Percentiles rank a stretch among this genome's conserved stretches.
phyloP scores from a whole-genome alignment of 2,888 invertebrate species.

The Drosophila demipolita region DNA sequence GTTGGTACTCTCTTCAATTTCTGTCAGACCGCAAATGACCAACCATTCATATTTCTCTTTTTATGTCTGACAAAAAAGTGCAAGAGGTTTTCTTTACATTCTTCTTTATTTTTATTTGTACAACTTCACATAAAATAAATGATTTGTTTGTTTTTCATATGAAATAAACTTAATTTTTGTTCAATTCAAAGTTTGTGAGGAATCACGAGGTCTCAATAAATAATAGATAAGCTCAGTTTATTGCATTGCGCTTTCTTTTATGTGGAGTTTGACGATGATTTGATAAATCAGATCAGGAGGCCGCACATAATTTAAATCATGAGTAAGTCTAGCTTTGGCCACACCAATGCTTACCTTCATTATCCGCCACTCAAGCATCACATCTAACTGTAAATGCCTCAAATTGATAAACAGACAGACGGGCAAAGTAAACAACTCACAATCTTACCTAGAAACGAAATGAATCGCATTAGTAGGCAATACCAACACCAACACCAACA shows the following conservation, averaged over 20 bases:
- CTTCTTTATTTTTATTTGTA: not conserved
- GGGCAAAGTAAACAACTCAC: slow-evolving; percentile 44
- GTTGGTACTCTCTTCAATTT: slow-evolving; percentile 3
- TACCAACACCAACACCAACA: slow-evolving; percentile 14
- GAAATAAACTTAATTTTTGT: not conserved
- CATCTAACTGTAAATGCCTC: slow-evolving; percentile 69
- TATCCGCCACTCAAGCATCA: slow-evolving; percentile 49
- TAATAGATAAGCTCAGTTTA: not conserved
- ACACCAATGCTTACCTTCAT: slow-evolving; percentile 51
- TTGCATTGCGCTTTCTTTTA: not conserved
- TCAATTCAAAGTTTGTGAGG: too few species aligned
- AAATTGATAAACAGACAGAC: slow-evolving; percentile 68
- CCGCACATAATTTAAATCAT: slow-evolving; percentile 16
- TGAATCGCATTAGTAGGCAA: slow-evolving; percentile 38
- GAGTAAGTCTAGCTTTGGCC: slow-evolving; percentile 19
- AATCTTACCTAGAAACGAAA: slow-evolving; percentile 45
- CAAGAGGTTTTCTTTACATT: not conserved
- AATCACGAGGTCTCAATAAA: not conserved
- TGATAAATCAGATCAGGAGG: slow-evolving; percentile 1
- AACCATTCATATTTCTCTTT: not conserved
- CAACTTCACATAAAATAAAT: not conserved
- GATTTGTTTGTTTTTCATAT: not conserved
- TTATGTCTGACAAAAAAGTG: not conserved
- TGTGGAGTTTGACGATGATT: not conserved
- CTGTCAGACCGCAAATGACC: not conserved